A percentile compares a stretch with the other conserved stretches of the same genome.
phyloP scores from a whole-genome alignment of 2,888 invertebrate species.

The Brachylomia viminalis region DNA sequence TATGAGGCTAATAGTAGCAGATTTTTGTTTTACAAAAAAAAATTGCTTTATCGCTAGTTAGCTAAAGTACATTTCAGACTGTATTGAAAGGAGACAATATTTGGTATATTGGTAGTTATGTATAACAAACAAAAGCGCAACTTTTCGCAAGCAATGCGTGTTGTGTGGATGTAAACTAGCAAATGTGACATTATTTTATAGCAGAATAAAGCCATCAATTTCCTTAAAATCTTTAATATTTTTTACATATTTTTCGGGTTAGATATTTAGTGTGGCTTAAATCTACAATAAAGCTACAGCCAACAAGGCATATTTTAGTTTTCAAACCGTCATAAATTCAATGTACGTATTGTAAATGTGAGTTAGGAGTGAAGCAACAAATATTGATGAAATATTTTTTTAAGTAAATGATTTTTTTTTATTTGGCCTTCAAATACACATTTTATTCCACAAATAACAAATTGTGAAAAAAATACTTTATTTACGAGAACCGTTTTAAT shows the following conservation, averaged over 20 bases:
- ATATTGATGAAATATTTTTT: conserved; percentile 40
- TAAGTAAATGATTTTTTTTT: conserved; percentile 11
- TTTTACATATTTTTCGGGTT: neutral
- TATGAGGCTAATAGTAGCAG: neutral
- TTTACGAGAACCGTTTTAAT: neutral
- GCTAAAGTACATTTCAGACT: conserved; percentile 64
- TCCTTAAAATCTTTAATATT: neutral
- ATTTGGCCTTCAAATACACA: conserved; percentile 27
- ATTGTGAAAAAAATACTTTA: too few species aligned
- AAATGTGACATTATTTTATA: conserved; percentile 53
- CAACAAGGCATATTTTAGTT: conserved; percentile 34
- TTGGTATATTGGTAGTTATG: conserved; percentile 48
- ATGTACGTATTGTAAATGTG: conserved; percentile 38
- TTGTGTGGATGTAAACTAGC: conserved; percentile 77
- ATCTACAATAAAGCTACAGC: conserved; percentile 37
- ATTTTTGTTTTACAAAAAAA: neutral
- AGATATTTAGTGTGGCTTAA: conserved; percentile 18
- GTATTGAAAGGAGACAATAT: conserved; percentile 40
- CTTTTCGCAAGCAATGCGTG: conserved; percentile 60
- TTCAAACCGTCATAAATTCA: conserved; percentile 35
- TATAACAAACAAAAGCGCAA: conserved; percentile 61
- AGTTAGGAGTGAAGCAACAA: conserved; percentile 58
- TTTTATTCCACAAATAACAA: neutral
- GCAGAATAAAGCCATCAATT: conserved; percentile 41
- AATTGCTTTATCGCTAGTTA: neutral